Percentiles rank a stretch among this genome's conserved stretches.
Evolutionary conservation across 37 sponge, comb jelly and placozoan species (phyloP).

Genomic region (Haliclona indistincta): DNA sequence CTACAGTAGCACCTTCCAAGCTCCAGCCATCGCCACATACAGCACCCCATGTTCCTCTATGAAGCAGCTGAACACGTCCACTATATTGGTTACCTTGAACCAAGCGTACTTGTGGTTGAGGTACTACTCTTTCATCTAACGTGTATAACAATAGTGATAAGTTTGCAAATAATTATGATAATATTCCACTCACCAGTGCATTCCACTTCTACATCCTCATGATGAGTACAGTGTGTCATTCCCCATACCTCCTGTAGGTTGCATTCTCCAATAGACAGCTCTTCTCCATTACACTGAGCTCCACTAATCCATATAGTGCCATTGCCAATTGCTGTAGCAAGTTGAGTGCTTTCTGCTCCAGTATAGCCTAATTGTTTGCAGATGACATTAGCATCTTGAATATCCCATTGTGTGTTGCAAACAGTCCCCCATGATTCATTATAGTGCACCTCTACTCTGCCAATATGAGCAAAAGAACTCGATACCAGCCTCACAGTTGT

Average conservation of each 20-base stretch:
- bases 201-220: neutral
- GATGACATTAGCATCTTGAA: conserved; percentile 1
- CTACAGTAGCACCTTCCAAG: conserved; percentile 21
- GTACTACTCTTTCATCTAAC: neutral
- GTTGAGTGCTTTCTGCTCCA: neutral
- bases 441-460: conserved; percentile 2
- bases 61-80: conserved; percentile 1
- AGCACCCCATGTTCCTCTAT: neutral
- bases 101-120: neutral
- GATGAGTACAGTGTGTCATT: neutral
- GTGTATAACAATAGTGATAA: neutral
- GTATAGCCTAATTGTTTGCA: conserved; percentile 10
- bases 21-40: conserved; percentile 62
- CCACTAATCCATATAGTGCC: conserved; percentile 5
- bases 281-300: neutral
- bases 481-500: neutral
- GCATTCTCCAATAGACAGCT: neutral
- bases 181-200: neutral
- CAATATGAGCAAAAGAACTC: neutral
- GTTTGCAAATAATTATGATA: neutral
- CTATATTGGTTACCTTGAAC: neutral
- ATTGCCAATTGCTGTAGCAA: neutral
- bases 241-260: neutral
- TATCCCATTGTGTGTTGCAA: conserved; percentile 9
- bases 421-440: conserved; percentile 29